These are phyloP conservation scores for Stenolophus ochropezus DNA, from an alignment of 2,888 invertebrate genomes.

Conservation along the genomic window DNA sequence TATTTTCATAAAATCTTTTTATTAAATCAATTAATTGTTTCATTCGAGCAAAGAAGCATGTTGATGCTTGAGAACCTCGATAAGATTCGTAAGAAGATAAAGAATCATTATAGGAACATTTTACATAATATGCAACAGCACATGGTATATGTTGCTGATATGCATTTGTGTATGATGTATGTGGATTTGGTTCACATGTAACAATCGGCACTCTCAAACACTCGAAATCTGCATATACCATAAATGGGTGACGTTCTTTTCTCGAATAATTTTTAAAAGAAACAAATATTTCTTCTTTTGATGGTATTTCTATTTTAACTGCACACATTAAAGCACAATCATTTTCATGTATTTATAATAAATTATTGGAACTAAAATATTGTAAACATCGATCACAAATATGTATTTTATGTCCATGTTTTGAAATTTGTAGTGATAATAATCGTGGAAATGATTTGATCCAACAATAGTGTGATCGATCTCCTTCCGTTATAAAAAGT, in stretches of 20 bases:
- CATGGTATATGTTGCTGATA: slow-evolving; percentile 61
- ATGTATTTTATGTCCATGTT: slow-evolving; percentile 29
- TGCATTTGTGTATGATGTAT: neutral
- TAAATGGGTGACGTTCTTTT: slow-evolving; percentile 58
- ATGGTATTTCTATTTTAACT: slow-evolving; percentile 47
- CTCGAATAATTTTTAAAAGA: slow-evolving; percentile 57
- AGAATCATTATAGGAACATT: slow-evolving; percentile 45
- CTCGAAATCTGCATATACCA: slow-evolving; percentile 60
- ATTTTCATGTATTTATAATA: slow-evolving; percentile 37
- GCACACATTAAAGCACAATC: slow-evolving; percentile 50
- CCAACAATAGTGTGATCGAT: slow-evolving; percentile 49
- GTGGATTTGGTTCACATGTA: neutral
- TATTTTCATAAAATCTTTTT: slow-evolving; percentile 25
- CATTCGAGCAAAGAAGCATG: slow-evolving; percentile 29
- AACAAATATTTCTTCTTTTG: slow-evolving; percentile 3
- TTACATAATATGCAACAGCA: slow-evolving; percentile 61
- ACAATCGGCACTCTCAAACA: slow-evolving; percentile 11
- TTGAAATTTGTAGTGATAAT: slow-evolving; percentile 26
- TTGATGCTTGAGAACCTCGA: slow-evolving; percentile 20
- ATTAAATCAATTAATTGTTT: neutral
- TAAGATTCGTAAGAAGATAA: slow-evolving; percentile 32
- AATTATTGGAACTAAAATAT: slow-evolving; percentile 51
- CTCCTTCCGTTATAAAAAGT: slow-evolving; percentile 40
- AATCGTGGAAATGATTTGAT: slow-evolving; percentile 36
- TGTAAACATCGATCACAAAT: slow-evolving; percentile 60